Conservation (phyloP, 2,113 vertebrate species). For the Nibea albiflora region DNA sequence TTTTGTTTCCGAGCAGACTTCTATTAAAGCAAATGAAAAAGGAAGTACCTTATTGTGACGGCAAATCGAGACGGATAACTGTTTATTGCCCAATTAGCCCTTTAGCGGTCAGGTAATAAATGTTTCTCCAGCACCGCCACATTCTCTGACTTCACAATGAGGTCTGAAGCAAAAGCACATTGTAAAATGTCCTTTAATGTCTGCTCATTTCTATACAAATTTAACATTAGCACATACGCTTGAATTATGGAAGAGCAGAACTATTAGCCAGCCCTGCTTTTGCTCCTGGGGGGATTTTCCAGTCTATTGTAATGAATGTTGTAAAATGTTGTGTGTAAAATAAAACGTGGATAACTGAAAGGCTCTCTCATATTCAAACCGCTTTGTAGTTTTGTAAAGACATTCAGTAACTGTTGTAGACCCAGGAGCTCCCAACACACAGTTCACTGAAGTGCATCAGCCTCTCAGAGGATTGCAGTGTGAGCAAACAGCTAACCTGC, state of each 20-base stretch:
- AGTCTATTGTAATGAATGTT: not conserved
- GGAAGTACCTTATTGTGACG: conserved; percentile 4
- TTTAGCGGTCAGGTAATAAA: conserved; percentile 5
- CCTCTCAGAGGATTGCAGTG: no score
- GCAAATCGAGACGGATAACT: conserved; percentile 24
- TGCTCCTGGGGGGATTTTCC: not conserved
- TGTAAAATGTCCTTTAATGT: conserved; percentile 9
- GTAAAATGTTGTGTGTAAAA: not conserved
- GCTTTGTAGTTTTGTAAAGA: not conserved
- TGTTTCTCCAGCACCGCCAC: conserved; percentile 1
- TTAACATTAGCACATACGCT: not conserved
- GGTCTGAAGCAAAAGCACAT: not conserved
- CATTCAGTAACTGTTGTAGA: not conserved
- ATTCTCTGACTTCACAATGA: not conserved
- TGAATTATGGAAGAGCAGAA: conserved; percentile 1
- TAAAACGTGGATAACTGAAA: not conserved
- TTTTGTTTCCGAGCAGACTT: not conserved
- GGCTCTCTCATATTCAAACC: not conserved
- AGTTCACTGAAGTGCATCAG: not conserved
- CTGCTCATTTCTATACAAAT: not conserved
- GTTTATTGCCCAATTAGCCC: conserved; percentile 25
- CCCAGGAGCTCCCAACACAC: not conserved
- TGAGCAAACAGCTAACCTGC: not conserved
- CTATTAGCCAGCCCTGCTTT: conserved; percentile 9
- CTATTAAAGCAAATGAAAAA: conserved; percentile 8